phyloP scores from a whole-genome alignment of 1,140 invertebrate genomes.

The Lepidotrigona ventralis region DNA sequence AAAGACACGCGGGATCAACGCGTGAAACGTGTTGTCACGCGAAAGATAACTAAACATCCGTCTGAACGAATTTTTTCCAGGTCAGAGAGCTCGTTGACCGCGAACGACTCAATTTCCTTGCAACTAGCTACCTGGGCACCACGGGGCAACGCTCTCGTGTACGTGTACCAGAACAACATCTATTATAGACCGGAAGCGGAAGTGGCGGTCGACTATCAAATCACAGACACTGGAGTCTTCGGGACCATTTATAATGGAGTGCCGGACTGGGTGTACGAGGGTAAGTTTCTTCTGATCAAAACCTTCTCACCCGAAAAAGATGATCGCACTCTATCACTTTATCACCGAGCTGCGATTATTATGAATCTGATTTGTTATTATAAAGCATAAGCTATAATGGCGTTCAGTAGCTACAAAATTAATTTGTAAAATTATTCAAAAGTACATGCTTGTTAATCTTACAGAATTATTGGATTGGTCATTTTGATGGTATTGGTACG shows the following conservation, averaged over 20 bases:
- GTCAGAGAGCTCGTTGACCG: slow-evolving; percentile 68
- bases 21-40: too few relatives aligned
- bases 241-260: slow-evolving; percentile 87
- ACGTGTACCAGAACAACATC: slow-evolving; percentile 91
- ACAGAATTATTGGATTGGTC: too few relatives aligned
- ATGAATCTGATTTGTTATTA: too few relatives aligned
- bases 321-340: too few relatives aligned
- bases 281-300: slow-evolving; percentile 74
- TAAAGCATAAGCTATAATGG: too few relatives aligned
- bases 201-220: slow-evolving; percentile 75
- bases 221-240: slow-evolving; percentile 81
- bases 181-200: slow-evolving; percentile 83
- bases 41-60: too few relatives aligned
- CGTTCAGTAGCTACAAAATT: too few relatives aligned
- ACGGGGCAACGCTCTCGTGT: slow-evolving; percentile 85
- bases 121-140: slow-evolving; percentile 88
- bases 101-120: slow-evolving; percentile 80
- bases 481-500: too few relatives aligned
- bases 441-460: too few relatives aligned
- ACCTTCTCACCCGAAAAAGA: background rate
- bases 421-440: too few relatives aligned
- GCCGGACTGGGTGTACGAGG: slow-evolving; percentile 92
- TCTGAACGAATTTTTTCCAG: slow-evolving; percentile 58
- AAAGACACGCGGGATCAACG: too few relatives aligned
- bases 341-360: too few relatives aligned